Conservation (phyloP, 2,113 vertebrate species). For the Scartelaos histophorus region DNA sequence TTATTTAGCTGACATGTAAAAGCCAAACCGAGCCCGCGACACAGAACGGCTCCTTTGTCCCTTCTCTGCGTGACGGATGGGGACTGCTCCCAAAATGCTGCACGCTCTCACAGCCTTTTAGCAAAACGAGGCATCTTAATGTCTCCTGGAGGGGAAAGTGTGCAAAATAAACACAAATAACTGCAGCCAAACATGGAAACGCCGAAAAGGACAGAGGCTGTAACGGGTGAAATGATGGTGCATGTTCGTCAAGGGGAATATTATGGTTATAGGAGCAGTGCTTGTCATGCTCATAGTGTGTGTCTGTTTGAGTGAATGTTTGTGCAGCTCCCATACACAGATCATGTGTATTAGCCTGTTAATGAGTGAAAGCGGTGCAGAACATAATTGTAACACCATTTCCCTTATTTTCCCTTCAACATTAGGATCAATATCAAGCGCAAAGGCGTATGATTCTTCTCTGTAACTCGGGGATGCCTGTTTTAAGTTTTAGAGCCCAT, state of each 20-base stretch:
- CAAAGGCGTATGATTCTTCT: no score
- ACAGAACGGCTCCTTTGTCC: slow-evolving; percentile 56
- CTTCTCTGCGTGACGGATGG: slow-evolving; percentile 51
- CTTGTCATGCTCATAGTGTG: background rate
- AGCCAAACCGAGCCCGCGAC: slow-evolving; percentile 47
- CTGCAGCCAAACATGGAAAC: slow-evolving; percentile 28
- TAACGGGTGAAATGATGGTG: slow-evolving; percentile 14
- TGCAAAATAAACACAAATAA: slow-evolving; percentile 46
- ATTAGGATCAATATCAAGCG: no score
- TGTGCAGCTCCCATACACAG: no score
- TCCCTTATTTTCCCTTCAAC: no score
- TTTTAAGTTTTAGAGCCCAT: no score
- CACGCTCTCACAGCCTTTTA: slow-evolving; percentile 36
- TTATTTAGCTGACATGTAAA: slow-evolving; percentile 66
- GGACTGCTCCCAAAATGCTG: slow-evolving; percentile 40
- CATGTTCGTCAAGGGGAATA: slow-evolving; percentile 5
- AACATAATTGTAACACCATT: no score
- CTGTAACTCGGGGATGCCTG: no score
- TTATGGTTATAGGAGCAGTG: background rate
- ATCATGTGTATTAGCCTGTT: no score
- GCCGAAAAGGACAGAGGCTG: slow-evolving; percentile 23
- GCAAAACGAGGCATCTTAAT: slow-evolving; percentile 37
- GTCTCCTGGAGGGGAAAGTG: slow-evolving; percentile 28
- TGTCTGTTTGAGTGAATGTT: no score
- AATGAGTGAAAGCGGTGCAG: no score